Conservation (phyloP, 1,140 invertebrate genomes). For the Mycetomoellerius zeteki region DNA sequence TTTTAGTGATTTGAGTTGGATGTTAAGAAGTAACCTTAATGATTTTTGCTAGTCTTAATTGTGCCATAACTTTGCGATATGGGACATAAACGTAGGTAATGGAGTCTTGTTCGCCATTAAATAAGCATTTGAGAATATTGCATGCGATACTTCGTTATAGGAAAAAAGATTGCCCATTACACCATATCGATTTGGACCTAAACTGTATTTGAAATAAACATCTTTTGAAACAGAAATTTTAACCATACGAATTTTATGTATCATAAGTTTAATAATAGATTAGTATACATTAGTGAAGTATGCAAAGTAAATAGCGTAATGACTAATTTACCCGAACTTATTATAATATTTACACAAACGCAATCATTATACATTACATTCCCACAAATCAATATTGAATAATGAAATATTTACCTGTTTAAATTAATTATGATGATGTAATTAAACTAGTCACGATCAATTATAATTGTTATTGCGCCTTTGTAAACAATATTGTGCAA, state of each 20-base stretch:
- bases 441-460: not conserved
- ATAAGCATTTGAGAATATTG: slow-evolving; percentile 46
- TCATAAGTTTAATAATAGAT: not conserved
- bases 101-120: slow-evolving; percentile 19
- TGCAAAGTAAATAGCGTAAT: slow-evolving; percentile 36
- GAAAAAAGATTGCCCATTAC: not conserved
- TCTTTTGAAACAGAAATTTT: not conserved
- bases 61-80: slow-evolving; percentile 32
- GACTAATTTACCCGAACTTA: slow-evolving; percentile 8
- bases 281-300: not conserved
- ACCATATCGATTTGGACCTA: not conserved
- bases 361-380: slow-evolving; percentile 18
- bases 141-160: not conserved
- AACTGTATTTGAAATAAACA: slow-evolving; percentile 5
- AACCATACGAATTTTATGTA: not conserved
- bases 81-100: not conserved
- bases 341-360: slow-evolving; percentile 36
- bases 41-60: slow-evolving; percentile 22
- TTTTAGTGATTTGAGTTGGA: not conserved
- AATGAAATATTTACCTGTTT: slow-evolving; percentile 38
- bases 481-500: not conserved
- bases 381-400: not conserved
- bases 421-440: slow-evolving; percentile 19
- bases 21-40: slow-evolving; percentile 1
- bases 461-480: not conserved